Evolutionary conservation across 2,113 vertebrate species (phyloP), one percentile per base, ranked within the genome.

Genomic region (Epinephelus fuscoguttatus): DNA sequence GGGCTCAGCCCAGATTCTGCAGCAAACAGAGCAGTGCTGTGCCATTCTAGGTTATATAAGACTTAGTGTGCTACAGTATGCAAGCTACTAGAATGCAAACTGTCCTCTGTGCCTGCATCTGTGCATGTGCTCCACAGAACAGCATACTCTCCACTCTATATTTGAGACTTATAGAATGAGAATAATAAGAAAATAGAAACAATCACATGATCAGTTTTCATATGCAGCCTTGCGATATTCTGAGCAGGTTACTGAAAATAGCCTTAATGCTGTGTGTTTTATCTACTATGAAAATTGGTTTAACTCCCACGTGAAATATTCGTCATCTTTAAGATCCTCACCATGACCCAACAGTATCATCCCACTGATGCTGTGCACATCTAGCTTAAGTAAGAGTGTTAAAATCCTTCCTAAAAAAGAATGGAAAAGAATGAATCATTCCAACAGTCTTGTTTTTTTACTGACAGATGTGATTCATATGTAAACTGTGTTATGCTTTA

Each of bases 21-120:
- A 77, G 84, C 64, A 79, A 83, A 80, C 72, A 74, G 77, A 91
- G 81, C 83, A 50, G 69, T 33, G 66, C 73, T 55, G 77, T 70
- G 67, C 70, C 33, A 2, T 72, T 81, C 61, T 70, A 25, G 64
- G 52, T 95, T 95, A 93, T 52, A 75, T 95, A 95, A 95, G 84
- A 40, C 57, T 57, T 42, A 72, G 27, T 76, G 77, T 77, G 87
- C 72, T 70, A 83, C 64, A 79, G 59, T 75, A 60, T 52, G 64
- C 73, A 73, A 49, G 64, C 76, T 57, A 42, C 73, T 82, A 63
- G 86, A 86, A 84, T 2, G 37, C 70, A 78, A 75, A 80, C 68
- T 61, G 60, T 82, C 71, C 81, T 82, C 33, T 56, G 37, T 49
- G 72, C 21, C 19, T 45, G 45, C 23, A 40, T 85, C 21, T 56